Conservation (phyloP, 2,797 vertebrate genomes). For the Odontamblyopus lacepedii region DNA sequence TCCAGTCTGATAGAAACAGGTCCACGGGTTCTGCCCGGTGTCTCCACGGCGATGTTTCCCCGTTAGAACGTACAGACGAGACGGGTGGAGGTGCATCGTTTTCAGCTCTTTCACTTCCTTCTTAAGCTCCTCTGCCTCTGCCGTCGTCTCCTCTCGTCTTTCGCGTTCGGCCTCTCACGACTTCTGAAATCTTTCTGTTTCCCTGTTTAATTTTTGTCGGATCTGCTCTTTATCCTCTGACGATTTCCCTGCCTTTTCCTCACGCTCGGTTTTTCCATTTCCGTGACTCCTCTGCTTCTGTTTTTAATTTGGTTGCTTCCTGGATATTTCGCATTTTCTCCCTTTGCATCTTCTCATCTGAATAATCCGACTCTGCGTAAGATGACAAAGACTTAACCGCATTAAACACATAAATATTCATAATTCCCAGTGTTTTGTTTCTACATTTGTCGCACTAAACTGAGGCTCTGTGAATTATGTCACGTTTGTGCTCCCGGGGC, state of each 20-base stretch:
- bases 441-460: background rate
- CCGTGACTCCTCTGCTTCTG: slow-evolving; percentile 89
- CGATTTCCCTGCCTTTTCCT: slow-evolving; percentile 87
- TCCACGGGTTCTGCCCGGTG: no score
- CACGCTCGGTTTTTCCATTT: slow-evolving; percentile 91
- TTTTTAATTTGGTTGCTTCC: slow-evolving; percentile 88
- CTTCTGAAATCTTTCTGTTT: slow-evolving; percentile 90
- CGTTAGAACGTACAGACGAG: no score
- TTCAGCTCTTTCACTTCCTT: slow-evolving; percentile 85
- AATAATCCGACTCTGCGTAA: background rate
- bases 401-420: background rate
- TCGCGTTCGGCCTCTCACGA: slow-evolving; percentile 87
- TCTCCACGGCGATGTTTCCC: no score
- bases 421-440: background rate
- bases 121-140: slow-evolving; percentile 89
- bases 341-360: slow-evolving; percentile 92
- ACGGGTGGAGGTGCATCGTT: no score
- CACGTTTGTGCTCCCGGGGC: background rate
- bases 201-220: slow-evolving; percentile 84
- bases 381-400: no score
- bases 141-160: slow-evolving; percentile 83
- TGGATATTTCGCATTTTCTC: slow-evolving; percentile 93
- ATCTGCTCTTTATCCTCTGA: slow-evolving; percentile 92
- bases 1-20: no score
- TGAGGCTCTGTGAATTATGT: background rate